Evolutionary conservation across 2,888 invertebrate species (phyloP).

Genomic region (Clanis bilineata): DNA sequence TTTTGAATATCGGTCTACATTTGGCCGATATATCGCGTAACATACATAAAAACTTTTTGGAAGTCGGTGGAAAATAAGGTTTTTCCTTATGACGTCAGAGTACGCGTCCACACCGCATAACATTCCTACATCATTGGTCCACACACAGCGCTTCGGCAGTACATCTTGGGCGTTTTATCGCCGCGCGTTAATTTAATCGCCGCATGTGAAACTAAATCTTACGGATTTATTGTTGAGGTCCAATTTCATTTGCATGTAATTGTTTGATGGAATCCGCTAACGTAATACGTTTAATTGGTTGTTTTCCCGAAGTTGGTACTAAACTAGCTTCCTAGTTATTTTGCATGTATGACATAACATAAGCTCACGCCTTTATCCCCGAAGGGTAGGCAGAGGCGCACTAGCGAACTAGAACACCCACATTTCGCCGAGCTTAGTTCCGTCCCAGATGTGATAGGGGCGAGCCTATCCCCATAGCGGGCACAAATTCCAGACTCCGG

Average conservation of each 20-base stretch:
- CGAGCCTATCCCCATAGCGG: too few species aligned
- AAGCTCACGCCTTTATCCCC: too few species aligned
- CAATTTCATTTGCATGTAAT: slow-evolving; percentile 11
- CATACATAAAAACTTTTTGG: too few species aligned
- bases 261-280: slow-evolving; percentile 3
- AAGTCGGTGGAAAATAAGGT: too few species aligned
- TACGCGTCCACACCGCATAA: background rate
- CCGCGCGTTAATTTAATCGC: slow-evolving; percentile 8
- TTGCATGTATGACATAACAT: too few species aligned
- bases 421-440: too few species aligned
- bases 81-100: background rate
- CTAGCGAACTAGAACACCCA: too few species aligned
- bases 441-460: too few species aligned
- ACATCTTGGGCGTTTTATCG: slow-evolving; percentile 13
- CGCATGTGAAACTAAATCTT: slow-evolving; percentile 11
- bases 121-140: background rate
- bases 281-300: slow-evolving; percentile 1
- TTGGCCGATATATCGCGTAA: too few species aligned
- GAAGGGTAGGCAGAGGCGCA: too few species aligned
- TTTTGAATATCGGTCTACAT: too few species aligned
- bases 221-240: slow-evolving; percentile 8
- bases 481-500: too few species aligned
- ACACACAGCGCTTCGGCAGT: background rate
- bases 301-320: background rate
- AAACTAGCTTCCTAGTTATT: background rate